Conservation (phyloP, 2,888 invertebrate species). For the Gastrophysa polygoni region DNA sequence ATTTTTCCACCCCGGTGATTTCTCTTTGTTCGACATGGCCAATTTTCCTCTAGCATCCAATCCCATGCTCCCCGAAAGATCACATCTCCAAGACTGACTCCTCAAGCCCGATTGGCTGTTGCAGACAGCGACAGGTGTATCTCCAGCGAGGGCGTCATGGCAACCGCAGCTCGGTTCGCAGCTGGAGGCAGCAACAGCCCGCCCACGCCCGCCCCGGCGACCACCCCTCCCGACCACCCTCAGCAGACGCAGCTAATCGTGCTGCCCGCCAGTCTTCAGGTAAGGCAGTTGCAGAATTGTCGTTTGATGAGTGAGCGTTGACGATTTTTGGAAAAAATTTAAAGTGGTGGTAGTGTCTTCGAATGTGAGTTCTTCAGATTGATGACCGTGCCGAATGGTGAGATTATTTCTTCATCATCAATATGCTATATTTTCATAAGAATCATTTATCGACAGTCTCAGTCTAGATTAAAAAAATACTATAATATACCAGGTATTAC, state of each 20-base stretch:
- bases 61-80: slow-evolving; percentile 9
- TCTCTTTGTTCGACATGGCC: neutral
- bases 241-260: slow-evolving; percentile 59
- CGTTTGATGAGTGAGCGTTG: too few species aligned
- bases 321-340: too few species aligned
- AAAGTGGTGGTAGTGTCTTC: too few species aligned
- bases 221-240: slow-evolving; percentile 56
- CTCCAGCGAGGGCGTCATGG: slow-evolving; percentile 58
- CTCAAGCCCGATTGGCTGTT: slow-evolving; percentile 46
- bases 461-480: too few species aligned
- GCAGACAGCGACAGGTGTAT: slow-evolving; percentile 56
- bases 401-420: too few species aligned
- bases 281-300: slow-evolving; percentile 41
- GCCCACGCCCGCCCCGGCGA: slow-evolving; percentile 56
- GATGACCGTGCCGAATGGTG: too few species aligned
- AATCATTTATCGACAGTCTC: too few species aligned
- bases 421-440: too few species aligned
- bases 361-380: too few species aligned
- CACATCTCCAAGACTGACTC: neutral
- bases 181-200: slow-evolving; percentile 62
- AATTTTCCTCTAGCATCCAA: neutral
- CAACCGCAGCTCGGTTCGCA: slow-evolving; percentile 66
- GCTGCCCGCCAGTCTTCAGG: slow-evolving; percentile 60
- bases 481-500: too few species aligned
- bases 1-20: neutral